Base-by-base conservation (phyloP, 2,797 vertebrate species). In the Momotus momota region DNA sequence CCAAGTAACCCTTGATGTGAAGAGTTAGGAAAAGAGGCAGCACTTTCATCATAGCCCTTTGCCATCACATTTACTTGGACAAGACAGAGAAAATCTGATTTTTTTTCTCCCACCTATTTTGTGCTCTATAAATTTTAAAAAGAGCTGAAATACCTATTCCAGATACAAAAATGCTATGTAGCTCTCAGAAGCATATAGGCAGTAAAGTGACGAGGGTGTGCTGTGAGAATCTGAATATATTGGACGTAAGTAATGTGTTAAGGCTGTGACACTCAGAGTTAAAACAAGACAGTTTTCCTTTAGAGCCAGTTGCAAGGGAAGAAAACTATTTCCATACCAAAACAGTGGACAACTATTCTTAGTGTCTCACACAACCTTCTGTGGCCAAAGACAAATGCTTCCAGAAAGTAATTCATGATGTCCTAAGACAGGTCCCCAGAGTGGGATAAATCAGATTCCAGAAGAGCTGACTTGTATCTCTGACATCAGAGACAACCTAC, bases 141-240 rank as follows among this genome's bases (percentile, higher is more conserved):
- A 46, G 25, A 60, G 10, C 1, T 26, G 16, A 83, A 96, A 38
- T 77, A 57, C 4, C 16, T 20, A 26, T 5, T 14, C 7, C 29
- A 35, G 22, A 21, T 17, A 26, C 10, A 45, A 49, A 81, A 19
- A 14, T 55, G 35, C 9, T 17, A 17, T 0, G 3, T 4, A 38
- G 19, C 17, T 91, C 27, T 12, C 33, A 57, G 26, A 67, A 60
- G 25, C 7, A 17, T 3, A 22, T 0, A 45, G 11, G 8, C n/a
- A 70, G 17, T 14, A 18, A 6, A 35, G 12, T 4, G 29, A 10
- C 8, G 40, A 84, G 20, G 6, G 2, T 27, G 25, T 3, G 0
- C 11, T 38, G 25, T 60, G 48, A 71, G 64, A 82, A 60, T 61
- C 45, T 35, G 33, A 61, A 41, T 18, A 9, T 0, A 52, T 14